Conservation (phyloP, 2,113 vertebrate genomes). For the Nannobrachium achirus region DNA sequence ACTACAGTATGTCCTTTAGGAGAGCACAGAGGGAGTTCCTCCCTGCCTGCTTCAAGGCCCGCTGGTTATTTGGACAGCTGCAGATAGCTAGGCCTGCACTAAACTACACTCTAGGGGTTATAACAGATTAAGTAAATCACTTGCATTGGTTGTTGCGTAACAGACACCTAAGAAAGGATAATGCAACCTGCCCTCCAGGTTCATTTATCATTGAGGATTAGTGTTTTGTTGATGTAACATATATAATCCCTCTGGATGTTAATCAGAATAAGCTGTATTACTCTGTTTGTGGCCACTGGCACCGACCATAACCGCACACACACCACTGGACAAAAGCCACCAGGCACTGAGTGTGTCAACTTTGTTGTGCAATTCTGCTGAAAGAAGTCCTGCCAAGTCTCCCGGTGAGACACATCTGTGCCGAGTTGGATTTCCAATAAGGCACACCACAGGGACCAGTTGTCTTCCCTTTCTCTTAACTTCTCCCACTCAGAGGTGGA, state of each 20-base stretch:
- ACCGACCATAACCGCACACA: constrained; percentile 35
- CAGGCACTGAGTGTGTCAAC: constrained; percentile 58
- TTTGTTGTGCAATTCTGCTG: constrained; percentile 53
- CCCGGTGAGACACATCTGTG: constrained; percentile 76
- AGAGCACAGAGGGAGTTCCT: constrained; percentile 47
- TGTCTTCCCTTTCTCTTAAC: constrained; percentile 43
- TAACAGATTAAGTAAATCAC: constrained; percentile 59
- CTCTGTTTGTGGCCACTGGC: constrained; percentile 32
- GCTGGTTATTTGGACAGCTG: constrained; percentile 74
- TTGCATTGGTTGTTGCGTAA: constrained; percentile 61
- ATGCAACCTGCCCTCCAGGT: constrained; percentile 15
- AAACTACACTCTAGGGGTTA: constrained; percentile 42
- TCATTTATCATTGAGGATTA: constrained; percentile 14
- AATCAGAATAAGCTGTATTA: constrained; percentile 52
- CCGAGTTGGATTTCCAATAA: constrained; percentile 63
- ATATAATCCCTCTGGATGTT: constrained; percentile 51
- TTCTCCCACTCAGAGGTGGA: constrained; percentile 8
- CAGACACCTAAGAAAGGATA: constrained; percentile 39
- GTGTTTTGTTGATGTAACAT: constrained; percentile 18
- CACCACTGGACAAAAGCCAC: constrained; percentile 60
- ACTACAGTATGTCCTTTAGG: constrained; percentile 34
- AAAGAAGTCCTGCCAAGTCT: constrained; percentile 63
- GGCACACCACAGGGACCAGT: constrained; percentile 65
- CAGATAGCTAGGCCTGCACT: constrained; percentile 31
- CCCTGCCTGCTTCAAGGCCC: constrained; percentile 40